phyloP scores from a whole-genome alignment of 2,888 invertebrate genomes.

The Electrophaes corylata region DNA sequence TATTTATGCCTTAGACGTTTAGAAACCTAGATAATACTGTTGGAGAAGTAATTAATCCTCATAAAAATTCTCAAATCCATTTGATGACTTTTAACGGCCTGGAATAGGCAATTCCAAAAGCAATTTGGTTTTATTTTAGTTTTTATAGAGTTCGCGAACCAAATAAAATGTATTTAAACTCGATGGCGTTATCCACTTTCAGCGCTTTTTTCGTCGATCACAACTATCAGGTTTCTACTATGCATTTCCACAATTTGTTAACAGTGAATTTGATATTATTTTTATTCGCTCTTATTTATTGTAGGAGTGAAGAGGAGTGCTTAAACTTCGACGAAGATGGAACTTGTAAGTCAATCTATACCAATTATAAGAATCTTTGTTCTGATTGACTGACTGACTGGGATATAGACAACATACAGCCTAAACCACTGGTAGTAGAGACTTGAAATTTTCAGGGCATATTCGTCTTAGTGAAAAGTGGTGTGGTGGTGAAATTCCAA shows the following conservation, averaged over 20 bases:
- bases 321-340: constrained; percentile 44
- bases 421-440: too few relatives aligned
- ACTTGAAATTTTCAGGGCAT: too few relatives aligned
- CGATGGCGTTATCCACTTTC: constrained; percentile 35
- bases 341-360: constrained; percentile 45
- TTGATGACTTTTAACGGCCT: constrained; percentile 12
- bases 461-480: too few relatives aligned
- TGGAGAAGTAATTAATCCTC: constrained; percentile 2
- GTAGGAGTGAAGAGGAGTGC: constrained; percentile 40
- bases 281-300: constrained; percentile 36
- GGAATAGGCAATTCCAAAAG: constrained; percentile 19
- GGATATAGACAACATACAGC: too few relatives aligned
- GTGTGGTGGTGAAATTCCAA: too few relatives aligned
- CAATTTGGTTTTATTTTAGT: constrained; percentile 23
- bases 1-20: too few relatives aligned
- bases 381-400: too few relatives aligned
- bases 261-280: constrained; percentile 36
- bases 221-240: constrained; percentile 35
- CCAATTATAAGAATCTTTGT: too few relatives aligned
- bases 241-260: constrained; percentile 42
- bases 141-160: constrained; percentile 23
- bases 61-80: constrained; percentile 12
- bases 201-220: constrained; percentile 33
- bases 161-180: constrained; percentile 42
- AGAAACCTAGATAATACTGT: not conserved